phyloP scores from a whole-genome alignment of 1,140 invertebrate genomes.

The Alviniconcha marisindica region DNA sequence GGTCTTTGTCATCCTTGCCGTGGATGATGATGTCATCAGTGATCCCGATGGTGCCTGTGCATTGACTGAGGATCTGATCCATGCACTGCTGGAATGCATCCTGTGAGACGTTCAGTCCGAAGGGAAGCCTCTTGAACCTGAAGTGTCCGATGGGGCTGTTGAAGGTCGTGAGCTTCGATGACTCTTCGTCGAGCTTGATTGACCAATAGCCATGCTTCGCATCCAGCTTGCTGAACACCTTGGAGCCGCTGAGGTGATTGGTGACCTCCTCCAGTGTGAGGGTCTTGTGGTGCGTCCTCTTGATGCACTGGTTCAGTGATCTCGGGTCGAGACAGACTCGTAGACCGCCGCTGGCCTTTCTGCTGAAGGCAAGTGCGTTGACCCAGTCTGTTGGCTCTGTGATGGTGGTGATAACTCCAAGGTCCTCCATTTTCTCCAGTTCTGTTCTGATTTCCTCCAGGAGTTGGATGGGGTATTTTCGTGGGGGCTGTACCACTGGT shows the following conservation, averaged over 20 bases:
- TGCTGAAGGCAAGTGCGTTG: neutral
- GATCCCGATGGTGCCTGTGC: slow-evolving; percentile 62
- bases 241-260: neutral
- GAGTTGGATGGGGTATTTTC: slow-evolving; percentile 34
- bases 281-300: neutral
- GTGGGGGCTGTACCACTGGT: slow-evolving; percentile 45
- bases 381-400: slow-evolving; percentile 14
- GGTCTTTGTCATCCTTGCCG: slow-evolving; percentile 53
- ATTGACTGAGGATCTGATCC: slow-evolving; percentile 58
- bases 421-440: slow-evolving; percentile 26
- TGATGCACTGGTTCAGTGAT: neutral
- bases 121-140: slow-evolving; percentile 68
- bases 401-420: neutral
- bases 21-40: slow-evolving; percentile 72
- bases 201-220: slow-evolving; percentile 30
- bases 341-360: too few relatives aligned
- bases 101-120: slow-evolving; percentile 64
- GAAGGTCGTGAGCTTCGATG: slow-evolving; percentile 75
- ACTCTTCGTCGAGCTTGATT: slow-evolving; percentile 41
- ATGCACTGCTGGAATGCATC: slow-evolving; percentile 67
- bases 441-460: slow-evolving; percentile 50
- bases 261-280: neutral
- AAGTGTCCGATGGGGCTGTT: slow-evolving; percentile 71
- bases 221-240: slow-evolving; percentile 47
- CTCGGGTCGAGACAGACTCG: neutral